These are phyloP conservation scores for Muntiacus reevesi DNA, from an alignment of 2,113 vertebrate genomes.

Conservation along the genomic window DNA sequence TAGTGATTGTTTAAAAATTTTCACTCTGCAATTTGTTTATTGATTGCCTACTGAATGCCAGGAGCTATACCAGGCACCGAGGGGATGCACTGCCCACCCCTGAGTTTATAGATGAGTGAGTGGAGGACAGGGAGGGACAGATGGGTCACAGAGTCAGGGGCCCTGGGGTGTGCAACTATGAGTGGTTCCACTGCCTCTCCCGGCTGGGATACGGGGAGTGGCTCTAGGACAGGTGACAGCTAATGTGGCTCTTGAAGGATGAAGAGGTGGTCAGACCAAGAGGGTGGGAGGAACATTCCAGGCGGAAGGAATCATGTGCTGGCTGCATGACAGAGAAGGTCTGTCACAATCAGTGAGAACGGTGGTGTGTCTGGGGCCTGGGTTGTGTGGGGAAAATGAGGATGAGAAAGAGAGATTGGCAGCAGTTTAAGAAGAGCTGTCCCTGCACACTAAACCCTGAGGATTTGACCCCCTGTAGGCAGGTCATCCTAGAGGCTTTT, in stretches of 20 bases:
- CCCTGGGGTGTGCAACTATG: not conserved
- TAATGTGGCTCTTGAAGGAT: not conserved
- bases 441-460: not conserved
- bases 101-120: not conserved
- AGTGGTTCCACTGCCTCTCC: not conserved
- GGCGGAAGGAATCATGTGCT: not conserved
- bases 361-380: rapidly evolving
- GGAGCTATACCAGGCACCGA: not conserved
- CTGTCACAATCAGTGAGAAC: not conserved
- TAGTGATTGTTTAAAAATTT: not conserved
- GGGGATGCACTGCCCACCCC: rapidly evolving
- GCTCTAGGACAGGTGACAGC: not conserved
- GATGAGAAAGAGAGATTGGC: not conserved
- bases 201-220: not conserved
- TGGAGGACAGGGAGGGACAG: rapidly evolving
- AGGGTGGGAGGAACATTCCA: not conserved
- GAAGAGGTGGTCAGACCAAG: not conserved
- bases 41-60: not conserved
- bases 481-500: not conserved
- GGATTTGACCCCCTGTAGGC: not conserved
- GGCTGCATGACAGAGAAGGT: too few species aligned
- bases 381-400: not conserved
- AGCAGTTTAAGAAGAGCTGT: not conserved
- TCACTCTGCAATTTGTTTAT: not conserved
- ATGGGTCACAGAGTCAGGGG: not conserved